Conservation (phyloP, 2,113 vertebrate species). For the Psephotus haematonotus region DNA sequence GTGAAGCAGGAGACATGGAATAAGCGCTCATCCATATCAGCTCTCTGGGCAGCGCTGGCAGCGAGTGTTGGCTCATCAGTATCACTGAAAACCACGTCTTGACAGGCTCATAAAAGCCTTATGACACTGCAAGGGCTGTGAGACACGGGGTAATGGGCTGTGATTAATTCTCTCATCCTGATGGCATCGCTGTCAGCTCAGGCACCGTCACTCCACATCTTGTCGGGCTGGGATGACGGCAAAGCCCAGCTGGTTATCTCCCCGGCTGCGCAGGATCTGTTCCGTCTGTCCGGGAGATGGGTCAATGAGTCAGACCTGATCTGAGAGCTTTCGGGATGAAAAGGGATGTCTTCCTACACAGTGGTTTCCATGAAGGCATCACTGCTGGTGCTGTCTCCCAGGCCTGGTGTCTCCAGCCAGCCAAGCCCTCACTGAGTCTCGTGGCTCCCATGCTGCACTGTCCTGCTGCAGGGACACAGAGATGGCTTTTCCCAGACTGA, state of each 20-base stretch:
- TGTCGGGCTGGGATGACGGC: not conserved
- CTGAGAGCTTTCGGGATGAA: not conserved
- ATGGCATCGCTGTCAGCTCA: not conserved
- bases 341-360: not conserved
- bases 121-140: not conserved
- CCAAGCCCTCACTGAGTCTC: fast-evolving
- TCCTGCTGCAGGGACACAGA: not conserved
- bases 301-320: not conserved
- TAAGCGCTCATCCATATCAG: fast-evolving
- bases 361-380: not conserved
- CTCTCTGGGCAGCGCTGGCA: not conserved
- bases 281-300: fast-evolving
- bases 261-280: not conserved
- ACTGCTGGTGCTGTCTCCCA: not conserved
- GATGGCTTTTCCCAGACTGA: not conserved
- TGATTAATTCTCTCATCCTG: not conserved
- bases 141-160: not conserved
- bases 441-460: fast-evolving
- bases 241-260: not conserved
- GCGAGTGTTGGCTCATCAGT: not conserved
- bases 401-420: not conserved
- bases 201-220: not conserved
- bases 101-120: not conserved
- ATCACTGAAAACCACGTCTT: not conserved
- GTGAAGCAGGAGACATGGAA: not conserved